Evolutionary conservation across 2,113 vertebrate genomes (phyloP).

Genomic region (Albula glossodonta): DNA sequence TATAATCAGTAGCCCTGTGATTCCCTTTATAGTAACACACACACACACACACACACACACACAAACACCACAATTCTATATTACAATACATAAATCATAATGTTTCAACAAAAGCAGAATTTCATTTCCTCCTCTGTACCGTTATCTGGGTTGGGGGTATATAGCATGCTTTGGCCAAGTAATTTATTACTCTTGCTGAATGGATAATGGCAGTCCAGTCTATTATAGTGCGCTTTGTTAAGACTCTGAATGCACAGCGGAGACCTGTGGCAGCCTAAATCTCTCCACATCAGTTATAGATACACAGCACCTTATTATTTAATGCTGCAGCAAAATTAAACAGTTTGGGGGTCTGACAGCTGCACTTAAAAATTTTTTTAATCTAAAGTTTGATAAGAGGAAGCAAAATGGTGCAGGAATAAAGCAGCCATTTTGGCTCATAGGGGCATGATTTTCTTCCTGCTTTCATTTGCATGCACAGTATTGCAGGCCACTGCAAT

Average conservation of each 20-base stretch:
- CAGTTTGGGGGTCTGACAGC: slow-evolving; percentile 51
- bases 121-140: slow-evolving; percentile 93
- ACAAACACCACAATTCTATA: slow-evolving; percentile 73
- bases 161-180: slow-evolving; percentile 83
- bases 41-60: slow-evolving; percentile 34
- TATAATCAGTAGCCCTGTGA: background rate
- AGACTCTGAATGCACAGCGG: slow-evolving; percentile 73
- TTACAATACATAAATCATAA: slow-evolving; percentile 99
- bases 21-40: background rate
- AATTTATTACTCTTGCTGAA: slow-evolving; percentile 96
- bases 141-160: slow-evolving; percentile 90
- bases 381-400: background rate
- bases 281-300: slow-evolving; percentile 80
- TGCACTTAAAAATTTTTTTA: slow-evolving; percentile 15
- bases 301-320: slow-evolving; percentile 82
- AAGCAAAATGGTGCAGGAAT: background rate
- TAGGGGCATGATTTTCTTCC: background rate
- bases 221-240: slow-evolving; percentile 86
- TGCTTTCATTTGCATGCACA: background rate
- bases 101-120: slow-evolving; percentile 98
- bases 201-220: slow-evolving; percentile 88
- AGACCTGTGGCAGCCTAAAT: slow-evolving; percentile 76
- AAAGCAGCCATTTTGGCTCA: background rate
- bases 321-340: slow-evolving; percentile 78
- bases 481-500: background rate